Conservation (phyloP, 2,888 invertebrate species). For the Drosophila algonquin region DNA sequence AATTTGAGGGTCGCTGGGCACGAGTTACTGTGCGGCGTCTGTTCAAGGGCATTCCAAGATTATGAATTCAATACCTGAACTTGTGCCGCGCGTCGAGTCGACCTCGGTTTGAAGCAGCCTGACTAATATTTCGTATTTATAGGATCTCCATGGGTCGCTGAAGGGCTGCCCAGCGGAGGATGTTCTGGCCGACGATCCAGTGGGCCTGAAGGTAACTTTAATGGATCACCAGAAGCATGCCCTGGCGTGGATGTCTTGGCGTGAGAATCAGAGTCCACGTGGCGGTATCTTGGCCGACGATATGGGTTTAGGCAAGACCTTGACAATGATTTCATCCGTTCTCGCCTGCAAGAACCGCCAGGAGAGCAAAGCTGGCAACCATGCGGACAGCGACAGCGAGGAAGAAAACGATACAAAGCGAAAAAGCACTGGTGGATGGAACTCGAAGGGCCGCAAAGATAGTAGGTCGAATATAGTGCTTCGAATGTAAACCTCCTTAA, state of each 20-base stretch:
- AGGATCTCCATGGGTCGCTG: slow-evolving; percentile 89
- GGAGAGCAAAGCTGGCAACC: slow-evolving; percentile 54
- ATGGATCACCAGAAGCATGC: slow-evolving; percentile 95
- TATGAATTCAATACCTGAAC: slow-evolving; percentile 48
- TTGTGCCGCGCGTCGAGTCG: not conserved
- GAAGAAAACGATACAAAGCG: slow-evolving; percentile 37
- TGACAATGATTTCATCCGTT: slow-evolving; percentile 92
- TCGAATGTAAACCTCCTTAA: not conserved
- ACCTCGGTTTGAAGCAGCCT: not conserved
- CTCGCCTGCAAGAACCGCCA: slow-evolving; percentile 85
- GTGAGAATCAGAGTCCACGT: slow-evolving; percentile 92
- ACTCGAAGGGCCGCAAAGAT: slow-evolving; percentile 77
- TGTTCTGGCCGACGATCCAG: slow-evolving; percentile 86
- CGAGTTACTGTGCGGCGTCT: slow-evolving; percentile 76
- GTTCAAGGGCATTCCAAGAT: slow-evolving; percentile 57
- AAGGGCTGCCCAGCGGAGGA: slow-evolving; percentile 88
- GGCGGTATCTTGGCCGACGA: slow-evolving; percentile 93
- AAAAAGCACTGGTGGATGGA: slow-evolving; percentile 66
- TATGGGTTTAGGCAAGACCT: slow-evolving; percentile 87
- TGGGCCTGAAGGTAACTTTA: slow-evolving; percentile 87
- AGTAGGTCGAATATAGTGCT: slow-evolving; percentile 58
- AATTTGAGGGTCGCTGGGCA: slow-evolving; percentile 51
- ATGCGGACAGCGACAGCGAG: slow-evolving; percentile 64
- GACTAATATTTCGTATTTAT: slow-evolving; percentile 3
- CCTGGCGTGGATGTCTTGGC: slow-evolving; percentile 94